These are phyloP conservation scores for Rotaria magnacalcarata DNA, from an alignment of 2,888 invertebrate species.

Conservation along the genomic window DNA sequence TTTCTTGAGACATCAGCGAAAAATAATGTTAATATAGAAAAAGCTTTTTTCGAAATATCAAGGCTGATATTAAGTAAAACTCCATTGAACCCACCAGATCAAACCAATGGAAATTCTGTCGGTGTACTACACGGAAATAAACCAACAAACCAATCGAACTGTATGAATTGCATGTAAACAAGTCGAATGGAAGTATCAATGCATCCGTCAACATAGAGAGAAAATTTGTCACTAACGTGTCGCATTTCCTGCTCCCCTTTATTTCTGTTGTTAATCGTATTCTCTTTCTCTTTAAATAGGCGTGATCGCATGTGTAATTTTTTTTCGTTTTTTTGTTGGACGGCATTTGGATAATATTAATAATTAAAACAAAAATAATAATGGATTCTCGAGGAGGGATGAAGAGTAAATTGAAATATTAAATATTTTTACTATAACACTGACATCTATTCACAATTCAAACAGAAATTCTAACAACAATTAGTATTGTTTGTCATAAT, in stretches of 20 bases:
- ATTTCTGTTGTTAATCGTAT: not conserved
- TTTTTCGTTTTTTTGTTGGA: not conserved
- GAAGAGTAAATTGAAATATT: not conserved
- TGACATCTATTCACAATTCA: too few relatives aligned
- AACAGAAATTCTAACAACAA: too few relatives aligned
- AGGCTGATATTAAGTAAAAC: constrained; percentile 42
- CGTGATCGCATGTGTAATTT: not conserved
- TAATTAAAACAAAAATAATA: not conserved
- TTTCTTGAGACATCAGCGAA: constrained; percentile 99
- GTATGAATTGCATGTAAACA: constrained; percentile 19
- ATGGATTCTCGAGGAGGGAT: not conserved
- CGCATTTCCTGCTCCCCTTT: not conserved
- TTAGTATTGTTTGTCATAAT: too few relatives aligned
- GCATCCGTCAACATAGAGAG: not conserved
- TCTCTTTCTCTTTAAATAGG: not conserved
- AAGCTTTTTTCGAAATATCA: constrained; percentile 68
- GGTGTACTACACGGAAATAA: not conserved
- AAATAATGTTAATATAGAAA: constrained; percentile 92
- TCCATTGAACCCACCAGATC: not conserved
- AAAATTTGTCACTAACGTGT: not conserved
- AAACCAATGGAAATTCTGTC: not conserved
- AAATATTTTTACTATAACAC: too few relatives aligned
- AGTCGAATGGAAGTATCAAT: not conserved
- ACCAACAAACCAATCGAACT: constrained; percentile 7
- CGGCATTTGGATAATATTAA: not conserved